Conservation (phyloP, 2,888 invertebrate species). For the Meliscaeva auricollis region DNA sequence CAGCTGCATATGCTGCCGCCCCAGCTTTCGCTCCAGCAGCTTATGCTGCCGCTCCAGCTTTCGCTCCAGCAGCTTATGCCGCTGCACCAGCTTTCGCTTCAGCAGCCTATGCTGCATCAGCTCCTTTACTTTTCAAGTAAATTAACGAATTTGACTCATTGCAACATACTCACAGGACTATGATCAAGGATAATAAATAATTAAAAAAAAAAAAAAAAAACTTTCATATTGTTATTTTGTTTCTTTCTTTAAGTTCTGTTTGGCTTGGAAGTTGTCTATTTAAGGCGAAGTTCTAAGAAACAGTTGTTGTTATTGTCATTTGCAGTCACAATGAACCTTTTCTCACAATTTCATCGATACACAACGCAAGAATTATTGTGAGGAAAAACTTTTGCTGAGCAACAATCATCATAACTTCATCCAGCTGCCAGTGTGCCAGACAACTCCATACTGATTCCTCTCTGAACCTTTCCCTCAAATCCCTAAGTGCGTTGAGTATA, state of each 20-base stretch:
- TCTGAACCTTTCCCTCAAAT: neutral
- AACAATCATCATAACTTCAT: conserved; percentile 1
- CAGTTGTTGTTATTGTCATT: neutral
- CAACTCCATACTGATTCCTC: neutral
- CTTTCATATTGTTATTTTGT: neutral
- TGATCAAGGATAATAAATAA: conserved; percentile 29
- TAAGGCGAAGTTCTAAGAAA: neutral
- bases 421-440: neutral
- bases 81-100: conserved; percentile 37
- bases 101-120: conserved; percentile 52
- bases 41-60: neutral
- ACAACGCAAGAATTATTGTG: neutral
- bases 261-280: neutral
- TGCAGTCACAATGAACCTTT: neutral
- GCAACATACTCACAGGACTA: conserved; percentile 1
- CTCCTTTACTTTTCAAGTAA: conserved; percentile 38
- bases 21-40: conserved; percentile 49
- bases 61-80: conserved; percentile 8
- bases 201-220: neutral
- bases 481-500: conserved; percentile 24
- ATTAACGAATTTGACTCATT: conserved; percentile 2
- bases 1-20: conserved; percentile 34
- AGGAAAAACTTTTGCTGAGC: neutral
- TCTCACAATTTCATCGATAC: neutral
- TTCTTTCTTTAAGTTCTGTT: neutral